Evolutionary conservation across 2,113 vertebrate species (phyloP).

Genomic region (Urocynchramus pylzowi): DNA sequence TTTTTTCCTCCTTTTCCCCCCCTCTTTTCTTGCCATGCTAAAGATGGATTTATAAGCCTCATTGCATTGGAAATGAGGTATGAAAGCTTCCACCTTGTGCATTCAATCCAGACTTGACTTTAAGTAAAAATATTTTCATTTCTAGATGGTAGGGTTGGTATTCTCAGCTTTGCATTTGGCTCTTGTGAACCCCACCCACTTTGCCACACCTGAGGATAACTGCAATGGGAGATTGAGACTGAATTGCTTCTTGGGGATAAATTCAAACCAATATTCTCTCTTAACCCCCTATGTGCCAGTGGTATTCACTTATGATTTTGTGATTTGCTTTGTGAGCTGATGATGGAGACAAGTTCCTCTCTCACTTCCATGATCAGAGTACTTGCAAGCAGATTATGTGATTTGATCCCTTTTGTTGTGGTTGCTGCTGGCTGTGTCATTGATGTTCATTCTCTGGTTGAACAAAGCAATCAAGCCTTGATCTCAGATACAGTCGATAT

Average conservation of each 20-base stretch:
- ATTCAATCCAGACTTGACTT: background rate
- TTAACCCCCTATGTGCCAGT: background rate
- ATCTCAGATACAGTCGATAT: background rate
- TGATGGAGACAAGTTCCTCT: background rate
- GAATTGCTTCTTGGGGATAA: background rate
- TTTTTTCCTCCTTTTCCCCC: background rate
- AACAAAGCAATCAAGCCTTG: background rate
- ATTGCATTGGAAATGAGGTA: background rate
- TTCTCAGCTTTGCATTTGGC: background rate
- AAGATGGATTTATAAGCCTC: background rate
- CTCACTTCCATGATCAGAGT: background rate
- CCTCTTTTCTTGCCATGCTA: background rate
- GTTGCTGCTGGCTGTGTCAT: background rate
- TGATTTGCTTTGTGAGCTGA: background rate
- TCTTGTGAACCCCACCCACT: background rate
- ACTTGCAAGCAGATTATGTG: background rate
- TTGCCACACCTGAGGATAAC: background rate
- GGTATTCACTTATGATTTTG: background rate
- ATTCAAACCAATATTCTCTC: background rate
- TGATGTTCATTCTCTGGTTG: background rate
- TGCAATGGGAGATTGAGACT: background rate
- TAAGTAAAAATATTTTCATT: constrained; percentile 7
- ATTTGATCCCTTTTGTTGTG: background rate
- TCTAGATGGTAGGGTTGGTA: background rate
- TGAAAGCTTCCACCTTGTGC: background rate